Percentiles rank a stretch among this genome's conserved stretches.
Evolutionary conservation across 2,888 invertebrate genomes (phyloP).

Genomic region (Rhabditoides inermis): DNA sequence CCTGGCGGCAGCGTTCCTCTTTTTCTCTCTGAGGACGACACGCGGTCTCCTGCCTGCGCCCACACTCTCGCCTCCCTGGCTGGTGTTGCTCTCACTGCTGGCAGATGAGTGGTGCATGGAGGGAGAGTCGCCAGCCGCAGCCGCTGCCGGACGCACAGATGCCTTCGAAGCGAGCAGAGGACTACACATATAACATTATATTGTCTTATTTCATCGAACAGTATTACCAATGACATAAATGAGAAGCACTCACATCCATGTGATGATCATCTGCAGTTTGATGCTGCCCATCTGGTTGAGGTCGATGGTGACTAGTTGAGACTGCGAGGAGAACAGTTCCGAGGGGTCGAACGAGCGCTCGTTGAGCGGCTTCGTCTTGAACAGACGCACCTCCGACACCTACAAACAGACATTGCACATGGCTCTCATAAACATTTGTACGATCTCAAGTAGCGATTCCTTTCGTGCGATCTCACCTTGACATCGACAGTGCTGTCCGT

Average conservation of each 20-base stretch:
- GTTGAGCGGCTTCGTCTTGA: constrained; percentile 39
- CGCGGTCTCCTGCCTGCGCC: constrained; percentile 20
- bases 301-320: constrained; percentile 61
- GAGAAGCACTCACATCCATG: constrained; percentile 58
- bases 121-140: constrained; percentile 1
- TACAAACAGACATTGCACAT: constrained; percentile 4
- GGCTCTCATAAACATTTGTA: too few species aligned
- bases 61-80: constrained; percentile 11
- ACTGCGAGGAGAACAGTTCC: constrained; percentile 60
- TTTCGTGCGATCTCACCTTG: too few species aligned
- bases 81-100: too few species aligned
- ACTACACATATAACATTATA: constrained; percentile 17
- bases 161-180: constrained; percentile 33
- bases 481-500: constrained; percentile 58
- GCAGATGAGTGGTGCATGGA: constrained; percentile 3
- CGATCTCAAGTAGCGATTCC: neutral
- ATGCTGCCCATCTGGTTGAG: constrained; percentile 60
- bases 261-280: constrained; percentile 60
- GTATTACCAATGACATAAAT: neutral
- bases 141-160: neutral
- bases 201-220: neutral
- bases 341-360: constrained; percentile 60
- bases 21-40: constrained; percentile 27
- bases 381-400: constrained; percentile 40
- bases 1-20: constrained; percentile 28